Evolutionary conservation across 2,113 vertebrate species (phyloP), one percentile per base, ranked within the genome.

Genomic region (Perca fluviatilis): DNA sequence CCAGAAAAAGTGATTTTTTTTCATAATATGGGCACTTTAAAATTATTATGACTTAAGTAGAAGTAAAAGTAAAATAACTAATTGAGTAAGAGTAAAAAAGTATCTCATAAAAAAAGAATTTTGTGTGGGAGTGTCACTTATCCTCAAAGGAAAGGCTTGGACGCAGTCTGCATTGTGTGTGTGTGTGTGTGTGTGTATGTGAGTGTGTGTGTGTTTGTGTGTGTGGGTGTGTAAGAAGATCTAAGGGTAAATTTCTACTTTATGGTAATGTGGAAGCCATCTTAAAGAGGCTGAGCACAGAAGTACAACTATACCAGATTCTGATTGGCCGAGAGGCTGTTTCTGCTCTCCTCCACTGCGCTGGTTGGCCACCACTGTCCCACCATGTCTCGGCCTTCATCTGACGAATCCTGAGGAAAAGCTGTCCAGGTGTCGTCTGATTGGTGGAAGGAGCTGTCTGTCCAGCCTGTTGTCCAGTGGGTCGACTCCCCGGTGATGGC

Each of bases 281-380:
- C 11, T 62, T 4, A n/a, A 58, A 47, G 10, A 33, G 21, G 13
- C 7, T 5, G 3, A 56, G 15, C 5, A 30, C 19, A 40, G 1
- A 7, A 36, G 21, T 3, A 27, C 10, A 47, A n/a, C 14, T 11
- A 7, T 93, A 95, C 95, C 94, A 89, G 74, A 73, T 83, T 85
- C 23, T 83, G 85, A 84, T 79, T 77, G 73, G 86, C 13, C 5
- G 65, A 57, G 8, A 56, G 79, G 27, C 80, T 30, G 30, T 83
- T 77, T 21, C 60, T 79, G 57, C 72, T 67, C 56, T 90, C 89
- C 68, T 94, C 93, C 76, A 80, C 64, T 1, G 93, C 86, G 5
- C 75, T 88, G 57, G 51, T 56, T 6, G 86, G 92, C 95, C 95
- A 96, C 94, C 94, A 95, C 74, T 90, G 90, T 27, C 88, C 93